Percentiles rank a stretch among this genome's conserved stretches.
These are phyloP conservation scores for Halcyon leucocephala DNA, from an alignment of 2,797 vertebrate genomes.

Conservation along the genomic window DNA sequence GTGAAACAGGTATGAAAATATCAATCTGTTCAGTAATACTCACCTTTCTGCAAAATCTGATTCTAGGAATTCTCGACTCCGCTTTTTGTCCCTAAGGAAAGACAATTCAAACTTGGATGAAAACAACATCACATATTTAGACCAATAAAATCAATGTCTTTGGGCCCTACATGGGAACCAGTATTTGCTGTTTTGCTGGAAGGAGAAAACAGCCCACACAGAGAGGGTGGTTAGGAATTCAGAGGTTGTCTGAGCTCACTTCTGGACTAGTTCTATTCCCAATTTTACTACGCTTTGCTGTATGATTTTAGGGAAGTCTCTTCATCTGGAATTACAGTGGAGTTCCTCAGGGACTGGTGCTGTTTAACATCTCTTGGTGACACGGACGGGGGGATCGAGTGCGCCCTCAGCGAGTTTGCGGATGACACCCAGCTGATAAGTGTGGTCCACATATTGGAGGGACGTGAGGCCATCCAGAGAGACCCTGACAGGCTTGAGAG, in stretches of 20 bases:
- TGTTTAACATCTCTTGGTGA: too few species aligned
- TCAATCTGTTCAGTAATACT: conserved; percentile 45
- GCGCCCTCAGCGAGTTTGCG: too few species aligned
- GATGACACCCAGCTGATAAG: too few species aligned
- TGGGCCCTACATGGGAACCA: background rate
- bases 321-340: background rate
- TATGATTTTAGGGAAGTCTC: background rate
- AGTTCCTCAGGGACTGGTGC: too few species aligned
- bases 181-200: background rate
- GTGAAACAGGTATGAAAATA: background rate
- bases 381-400: too few species aligned
- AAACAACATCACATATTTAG: background rate
- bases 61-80: conserved; percentile 85
- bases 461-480: too few species aligned
- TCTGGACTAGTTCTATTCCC: background rate
- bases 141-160: background rate
- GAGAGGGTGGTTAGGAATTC: background rate
- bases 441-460: too few species aligned
- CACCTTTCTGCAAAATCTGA: conserved; percentile 88
- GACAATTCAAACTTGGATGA: conserved; percentile 48
- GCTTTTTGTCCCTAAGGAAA: conserved; percentile 85
- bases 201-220: background rate
- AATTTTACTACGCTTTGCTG: background rate
- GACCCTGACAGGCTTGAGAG: too few species aligned
- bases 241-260: background rate